These are phyloP conservation scores for Halcyon senegalensis DNA, from an alignment of 2,113 vertebrate species.

Conservation along the genomic window DNA sequence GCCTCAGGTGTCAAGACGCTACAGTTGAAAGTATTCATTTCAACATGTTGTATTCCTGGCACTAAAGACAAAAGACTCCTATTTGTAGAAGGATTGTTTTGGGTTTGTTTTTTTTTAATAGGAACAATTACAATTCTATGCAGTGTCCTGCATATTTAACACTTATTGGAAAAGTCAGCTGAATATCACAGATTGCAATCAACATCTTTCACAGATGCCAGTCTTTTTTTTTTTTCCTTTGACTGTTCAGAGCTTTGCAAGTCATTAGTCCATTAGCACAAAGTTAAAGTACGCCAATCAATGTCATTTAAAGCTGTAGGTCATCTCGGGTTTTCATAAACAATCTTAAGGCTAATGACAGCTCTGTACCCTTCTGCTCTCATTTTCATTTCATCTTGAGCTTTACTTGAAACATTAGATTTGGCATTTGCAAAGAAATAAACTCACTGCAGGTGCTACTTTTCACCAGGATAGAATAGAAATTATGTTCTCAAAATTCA, in stretches of 20 bases:
- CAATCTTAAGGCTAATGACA: conserved; percentile 62
- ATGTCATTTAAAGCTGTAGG: conserved; percentile 58
- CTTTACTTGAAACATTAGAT: conserved; percentile 62
- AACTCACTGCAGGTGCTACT: not conserved
- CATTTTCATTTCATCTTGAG: conserved; percentile 53
- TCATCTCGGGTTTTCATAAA: conserved; percentile 66
- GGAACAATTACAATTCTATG: conserved; percentile 7
- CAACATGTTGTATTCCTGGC: not conserved
- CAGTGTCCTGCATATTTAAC: not conserved
- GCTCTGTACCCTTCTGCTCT: conserved; percentile 48
- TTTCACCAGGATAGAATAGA: conserved; percentile 54
- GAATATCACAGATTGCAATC: conserved; percentile 50
- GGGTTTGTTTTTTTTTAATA: not conserved
- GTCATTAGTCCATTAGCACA: conserved; percentile 63
- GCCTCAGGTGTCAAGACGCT: not conserved
- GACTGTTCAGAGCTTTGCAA: conserved; percentile 38
- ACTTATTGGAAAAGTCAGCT: conserved; percentile 54
- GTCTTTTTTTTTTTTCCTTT: not conserved
- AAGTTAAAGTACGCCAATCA: conserved; percentile 62
- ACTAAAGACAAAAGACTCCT: not conserved
- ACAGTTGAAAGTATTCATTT: not conserved
- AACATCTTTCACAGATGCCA: conserved; percentile 49
- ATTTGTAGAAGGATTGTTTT: not conserved
- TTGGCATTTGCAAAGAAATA: conserved; percentile 58
- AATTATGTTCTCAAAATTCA: conserved; percentile 57